These are phyloP conservation scores for Ligdia adustata DNA, from an alignment of 2,888 invertebrate genomes.

Conservation along the genomic window DNA sequence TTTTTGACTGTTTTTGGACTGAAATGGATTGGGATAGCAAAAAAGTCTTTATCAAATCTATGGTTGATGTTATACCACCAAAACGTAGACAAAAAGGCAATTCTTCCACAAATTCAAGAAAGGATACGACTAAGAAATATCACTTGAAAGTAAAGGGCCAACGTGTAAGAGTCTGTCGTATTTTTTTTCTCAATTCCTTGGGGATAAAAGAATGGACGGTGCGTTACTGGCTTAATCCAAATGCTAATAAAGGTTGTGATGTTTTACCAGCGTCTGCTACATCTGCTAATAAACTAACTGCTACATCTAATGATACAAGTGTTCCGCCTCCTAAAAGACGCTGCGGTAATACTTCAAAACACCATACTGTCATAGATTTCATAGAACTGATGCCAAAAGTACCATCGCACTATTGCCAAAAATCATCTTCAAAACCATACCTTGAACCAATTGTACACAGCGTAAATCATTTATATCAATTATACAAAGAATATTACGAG, in stretches of 20 bases:
- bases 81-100: no score
- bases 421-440: no score
- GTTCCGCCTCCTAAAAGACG: background rate
- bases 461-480: no score
- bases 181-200: background rate
- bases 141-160: background rate
- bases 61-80: background rate
- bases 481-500: no score
- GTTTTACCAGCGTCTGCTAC: background rate
- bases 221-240: background rate
- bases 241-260: background rate
- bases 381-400: background rate
- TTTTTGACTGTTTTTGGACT: conserved; percentile 2
- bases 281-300: background rate
- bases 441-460: background rate
- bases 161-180: background rate
- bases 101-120: background rate
- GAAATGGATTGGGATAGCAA: conserved; percentile 3
- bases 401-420: no score
- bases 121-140: background rate
- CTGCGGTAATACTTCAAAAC: background rate
- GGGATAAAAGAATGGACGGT: background rate
- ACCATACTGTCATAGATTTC: background rate
- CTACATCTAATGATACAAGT: background rate
- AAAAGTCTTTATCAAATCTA: conserved; percentile 1